Conservation (phyloP, 2,888 invertebrate genomes). For the Epistrophella euchroma region DNA sequence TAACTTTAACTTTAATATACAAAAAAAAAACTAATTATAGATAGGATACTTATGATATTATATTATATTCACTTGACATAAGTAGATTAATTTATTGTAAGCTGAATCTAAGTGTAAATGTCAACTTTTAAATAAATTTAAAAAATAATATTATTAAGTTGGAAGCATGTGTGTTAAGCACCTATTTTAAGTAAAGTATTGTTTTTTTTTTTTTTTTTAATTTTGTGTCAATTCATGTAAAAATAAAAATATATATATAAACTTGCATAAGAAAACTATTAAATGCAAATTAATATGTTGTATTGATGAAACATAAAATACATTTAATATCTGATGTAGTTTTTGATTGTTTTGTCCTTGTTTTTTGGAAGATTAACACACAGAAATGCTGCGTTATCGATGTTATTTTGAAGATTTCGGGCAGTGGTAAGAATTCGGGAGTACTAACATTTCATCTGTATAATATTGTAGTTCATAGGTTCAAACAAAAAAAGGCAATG, state of each 20-base stretch:
- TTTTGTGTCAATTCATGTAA: slow-evolving; percentile 73
- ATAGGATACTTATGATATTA: slow-evolving; percentile 76
- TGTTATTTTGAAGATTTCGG: too few species aligned
- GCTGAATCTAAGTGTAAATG: slow-evolving; percentile 69
- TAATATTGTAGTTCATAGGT: too few species aligned
- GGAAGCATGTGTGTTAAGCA: slow-evolving; percentile 67
- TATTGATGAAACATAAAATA: slow-evolving; percentile 54
- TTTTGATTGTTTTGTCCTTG: background rate
- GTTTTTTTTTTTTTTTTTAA: slow-evolving; percentile 67
- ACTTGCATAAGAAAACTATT: slow-evolving; percentile 54
- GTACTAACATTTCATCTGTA: too few species aligned
- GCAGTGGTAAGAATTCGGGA: too few species aligned
- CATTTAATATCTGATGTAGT: slow-evolving; percentile 56
- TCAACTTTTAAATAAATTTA: slow-evolving; percentile 48
- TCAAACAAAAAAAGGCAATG: too few species aligned
- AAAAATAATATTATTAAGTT: slow-evolving; percentile 51
- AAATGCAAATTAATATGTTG: slow-evolving; percentile 62
- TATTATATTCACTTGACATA: slow-evolving; percentile 60
- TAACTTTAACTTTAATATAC: slow-evolving; percentile 32
- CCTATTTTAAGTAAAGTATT: slow-evolving; percentile 69
- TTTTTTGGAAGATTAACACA: background rate
- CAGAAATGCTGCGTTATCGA: background rate
- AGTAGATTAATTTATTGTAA: slow-evolving; percentile 74
- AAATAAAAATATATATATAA: slow-evolving; percentile 36
- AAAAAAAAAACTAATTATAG: slow-evolving; percentile 66